Evolutionary conservation across 2,113 vertebrate species (phyloP), one percentile per base, ranked within the genome.

Genomic region (Acanthisitta chloris): DNA sequence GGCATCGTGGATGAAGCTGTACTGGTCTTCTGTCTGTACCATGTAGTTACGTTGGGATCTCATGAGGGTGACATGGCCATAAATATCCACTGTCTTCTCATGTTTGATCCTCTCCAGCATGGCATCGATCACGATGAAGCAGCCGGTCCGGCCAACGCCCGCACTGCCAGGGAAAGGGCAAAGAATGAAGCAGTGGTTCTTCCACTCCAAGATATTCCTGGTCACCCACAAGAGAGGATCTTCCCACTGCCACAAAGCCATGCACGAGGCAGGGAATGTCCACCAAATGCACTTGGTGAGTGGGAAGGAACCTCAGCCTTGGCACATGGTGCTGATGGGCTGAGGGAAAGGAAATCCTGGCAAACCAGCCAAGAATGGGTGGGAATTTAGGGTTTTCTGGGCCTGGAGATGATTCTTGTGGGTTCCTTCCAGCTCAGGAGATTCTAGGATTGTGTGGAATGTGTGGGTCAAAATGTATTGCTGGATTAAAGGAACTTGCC

Each of bases 1-100:
- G 5, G 99, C 99, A 43, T 99, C 99, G 14, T 99, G 99, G 86
- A 99, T 99, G 97, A 99, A 99, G 98, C 99, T 99, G 98, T 99
- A 99, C 98, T 99, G 99, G 96, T 99, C 99, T 90, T 99, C 99
- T 0, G 99, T 99, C 98, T 99, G 99, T 57, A 99, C 99, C 99
- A 99, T 99, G 98, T 99, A 99, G 97, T 99, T 99, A 21, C 99
- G 97, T 97, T 99, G 99, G 0, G 99, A 98, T 54, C 99, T 98
- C 99, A 99, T 99, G 94, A 99, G 98, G 3, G 99, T 99, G 97
- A 99, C 99, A 3, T 99, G 99, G 14, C 99, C 99, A 1, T 99
- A 99, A 58, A 99, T 99, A 94, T 99, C 99, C 79, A 99, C 99
- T 0, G 99, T 99, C 98, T 99, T 99, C 98, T 99, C 99, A 0